phyloP scores from a whole-genome alignment of 2,888 invertebrate species.

The Portevinia maculata region DNA sequence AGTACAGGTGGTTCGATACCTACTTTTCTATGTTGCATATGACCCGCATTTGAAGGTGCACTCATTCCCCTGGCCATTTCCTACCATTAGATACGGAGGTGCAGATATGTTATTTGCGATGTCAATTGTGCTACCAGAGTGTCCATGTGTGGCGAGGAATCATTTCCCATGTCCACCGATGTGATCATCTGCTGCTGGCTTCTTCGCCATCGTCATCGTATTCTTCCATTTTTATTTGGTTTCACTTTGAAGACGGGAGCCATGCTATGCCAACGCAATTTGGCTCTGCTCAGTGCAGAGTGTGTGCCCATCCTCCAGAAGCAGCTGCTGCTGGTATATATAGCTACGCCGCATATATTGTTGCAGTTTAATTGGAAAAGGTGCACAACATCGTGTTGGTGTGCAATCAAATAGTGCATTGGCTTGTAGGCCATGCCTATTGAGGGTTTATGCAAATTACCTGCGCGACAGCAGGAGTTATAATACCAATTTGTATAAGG shows the following conservation, averaged over 20 bases:
- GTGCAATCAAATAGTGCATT: slow-evolving; percentile 61
- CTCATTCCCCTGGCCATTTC: slow-evolving; percentile 57
- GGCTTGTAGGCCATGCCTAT: slow-evolving; percentile 61
- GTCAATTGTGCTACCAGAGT: slow-evolving; percentile 69
- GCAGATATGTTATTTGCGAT: slow-evolving; percentile 73
- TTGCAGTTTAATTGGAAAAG: slow-evolving; percentile 71
- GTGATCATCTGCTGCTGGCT: slow-evolving; percentile 55
- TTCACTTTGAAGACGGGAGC: slow-evolving; percentile 1
- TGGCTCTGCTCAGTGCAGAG: slow-evolving; percentile 39
- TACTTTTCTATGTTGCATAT: slow-evolving; percentile 49
- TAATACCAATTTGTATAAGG: slow-evolving; percentile 44
- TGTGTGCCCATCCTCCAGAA: slow-evolving; percentile 51
- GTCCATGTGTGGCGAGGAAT: slow-evolving; percentile 71
- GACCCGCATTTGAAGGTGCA: slow-evolving; percentile 67
- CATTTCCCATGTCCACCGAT: slow-evolving; percentile 72
- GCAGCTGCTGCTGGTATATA: slow-evolving; percentile 51
- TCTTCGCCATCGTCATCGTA: slow-evolving; percentile 6
- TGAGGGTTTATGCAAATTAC: slow-evolving; percentile 65
- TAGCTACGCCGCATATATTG: slow-evolving; percentile 28
- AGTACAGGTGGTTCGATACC: slow-evolving; percentile 53
- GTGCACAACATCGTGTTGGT: slow-evolving; percentile 38
- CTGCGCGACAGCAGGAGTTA: slow-evolving; percentile 35
- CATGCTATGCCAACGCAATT: slow-evolving; percentile 50
- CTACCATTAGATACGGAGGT: slow-evolving; percentile 71
- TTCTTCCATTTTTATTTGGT: slow-evolving; percentile 55